phyloP scores from a whole-genome alignment of 2,797 vertebrate genomes.

The Prunella strophiata region DNA sequence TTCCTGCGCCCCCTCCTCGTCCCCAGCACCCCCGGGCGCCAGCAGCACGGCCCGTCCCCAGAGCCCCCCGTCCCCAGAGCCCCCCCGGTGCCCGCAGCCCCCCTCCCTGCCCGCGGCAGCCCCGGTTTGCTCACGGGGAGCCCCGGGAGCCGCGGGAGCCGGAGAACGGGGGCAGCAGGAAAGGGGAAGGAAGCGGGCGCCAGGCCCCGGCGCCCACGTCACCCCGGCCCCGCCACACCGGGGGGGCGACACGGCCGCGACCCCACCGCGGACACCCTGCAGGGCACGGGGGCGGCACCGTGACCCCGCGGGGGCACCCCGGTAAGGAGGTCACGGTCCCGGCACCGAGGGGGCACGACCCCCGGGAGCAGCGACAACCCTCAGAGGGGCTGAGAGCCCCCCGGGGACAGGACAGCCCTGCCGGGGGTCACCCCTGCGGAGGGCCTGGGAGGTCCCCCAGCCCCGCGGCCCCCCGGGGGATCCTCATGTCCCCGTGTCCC shows the following conservation, averaged over 20 bases:
- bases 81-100: neutral
- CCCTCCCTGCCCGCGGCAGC: slow-evolving; percentile 15
- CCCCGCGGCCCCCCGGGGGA: neutral
- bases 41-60: neutral
- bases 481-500: neutral
- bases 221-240: neutral
- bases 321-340: neutral
- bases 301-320: neutral
- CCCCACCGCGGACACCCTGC: neutral
- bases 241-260: neutral
- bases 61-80: neutral
- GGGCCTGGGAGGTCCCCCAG: neutral
- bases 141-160: neutral
- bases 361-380: neutral
- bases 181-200: slow-evolving; percentile 15
- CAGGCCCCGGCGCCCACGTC: neutral
- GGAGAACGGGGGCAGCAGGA: neutral
- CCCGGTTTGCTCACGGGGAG: neutral
- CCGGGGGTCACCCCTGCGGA: neutral
- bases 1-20: neutral
- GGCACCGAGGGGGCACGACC: no score
- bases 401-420: neutral
- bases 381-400: no score
- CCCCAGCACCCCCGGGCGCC: neutral
- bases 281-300: neutral